Conservation (phyloP, 2,888 invertebrate species). For the Tanytarsus gracilentus region DNA sequence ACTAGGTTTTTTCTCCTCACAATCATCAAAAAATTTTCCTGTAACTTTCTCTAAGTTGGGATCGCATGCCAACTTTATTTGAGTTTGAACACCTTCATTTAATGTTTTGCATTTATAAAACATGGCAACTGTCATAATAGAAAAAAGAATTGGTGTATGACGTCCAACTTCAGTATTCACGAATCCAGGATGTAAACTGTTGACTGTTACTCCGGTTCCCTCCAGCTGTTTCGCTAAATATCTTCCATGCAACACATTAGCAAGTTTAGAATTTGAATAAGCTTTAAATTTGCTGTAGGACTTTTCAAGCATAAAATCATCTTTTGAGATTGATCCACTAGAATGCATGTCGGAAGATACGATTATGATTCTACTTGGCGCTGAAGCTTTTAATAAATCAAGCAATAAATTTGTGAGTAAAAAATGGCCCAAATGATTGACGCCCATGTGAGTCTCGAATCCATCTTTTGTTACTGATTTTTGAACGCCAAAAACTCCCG, state of each 20-base stretch:
- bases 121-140: background rate
- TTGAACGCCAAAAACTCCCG: slow-evolving; percentile 66
- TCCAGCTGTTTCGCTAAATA: slow-evolving; percentile 53
- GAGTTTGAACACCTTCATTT: slow-evolving; percentile 52
- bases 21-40: slow-evolving; percentile 57
- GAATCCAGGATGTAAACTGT: slow-evolving; percentile 62
- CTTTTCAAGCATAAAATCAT: slow-evolving; percentile 58
- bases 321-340: slow-evolving; percentile 53
- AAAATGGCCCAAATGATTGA: slow-evolving; percentile 58
- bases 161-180: slow-evolving; percentile 59
- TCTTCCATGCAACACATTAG: slow-evolving; percentile 63
- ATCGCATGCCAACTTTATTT: slow-evolving; percentile 51
- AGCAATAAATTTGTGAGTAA: slow-evolving; percentile 52
- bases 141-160: slow-evolving; percentile 42
- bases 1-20: slow-evolving; percentile 43
- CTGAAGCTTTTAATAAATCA: slow-evolving; percentile 49
- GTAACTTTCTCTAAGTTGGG: slow-evolving; percentile 50
- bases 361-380: slow-evolving; percentile 55
- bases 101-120: slow-evolving; percentile 56
- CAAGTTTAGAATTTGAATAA: slow-evolving; percentile 71
- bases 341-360: slow-evolving; percentile 58
- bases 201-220: slow-evolving; percentile 51
- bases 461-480: slow-evolving; percentile 57
- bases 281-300: slow-evolving; percentile 55
- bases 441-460: slow-evolving; percentile 56